Base-by-base conservation (phyloP, 2,113 vertebrate species). In the Anser brachyrhynchus region DNA sequence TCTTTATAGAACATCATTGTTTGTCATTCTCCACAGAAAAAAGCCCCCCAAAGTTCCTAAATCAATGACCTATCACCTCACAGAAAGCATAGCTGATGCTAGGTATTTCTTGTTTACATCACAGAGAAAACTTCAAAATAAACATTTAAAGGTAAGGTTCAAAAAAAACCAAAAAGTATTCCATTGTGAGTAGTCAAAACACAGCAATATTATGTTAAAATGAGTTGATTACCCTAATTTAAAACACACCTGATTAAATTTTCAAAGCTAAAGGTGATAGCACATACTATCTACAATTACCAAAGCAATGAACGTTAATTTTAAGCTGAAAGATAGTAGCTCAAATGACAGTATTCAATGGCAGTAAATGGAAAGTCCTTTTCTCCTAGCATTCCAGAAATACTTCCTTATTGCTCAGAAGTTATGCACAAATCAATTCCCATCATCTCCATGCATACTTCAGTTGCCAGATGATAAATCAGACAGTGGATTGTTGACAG, bases 371-470 rank as follows among this genome's bases (percentile, higher is more conserved):
- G 29, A 59, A 91, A 82, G 33, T 8, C 28, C 11, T 75, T 87
- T 41, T 20, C 22, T 57, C 14, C 39, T 33, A 22, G 20, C 19
- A 43, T 41, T 37, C 46, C 4, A 31, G 51, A 75, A 73, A 26
- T 22, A 67, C 10, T 55, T 84, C 73, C 66, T 64, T 83, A 41
- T 61, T n/a, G 57, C 31, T 26, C 21, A 58, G 80, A 93, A 91
- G 54, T 75, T 51, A 46, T 5, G 51, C 54, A 67, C 90, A 84
- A 93, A 97, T 96, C 96, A 95, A 90, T 97, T 96, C 92, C 95
- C 93, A 93, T 93, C 89, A 96, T 73, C 71, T 95, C 79, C 46
- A 58, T 37, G 22, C 13, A 22, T 37, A 31, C 33, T 46, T 39
- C 31, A 8, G 33, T 70, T 69, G 54, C 70, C 62, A 66, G 29